Conservation (phyloP, 2,888 invertebrate genomes). For the Chloroclysta siterata region DNA sequence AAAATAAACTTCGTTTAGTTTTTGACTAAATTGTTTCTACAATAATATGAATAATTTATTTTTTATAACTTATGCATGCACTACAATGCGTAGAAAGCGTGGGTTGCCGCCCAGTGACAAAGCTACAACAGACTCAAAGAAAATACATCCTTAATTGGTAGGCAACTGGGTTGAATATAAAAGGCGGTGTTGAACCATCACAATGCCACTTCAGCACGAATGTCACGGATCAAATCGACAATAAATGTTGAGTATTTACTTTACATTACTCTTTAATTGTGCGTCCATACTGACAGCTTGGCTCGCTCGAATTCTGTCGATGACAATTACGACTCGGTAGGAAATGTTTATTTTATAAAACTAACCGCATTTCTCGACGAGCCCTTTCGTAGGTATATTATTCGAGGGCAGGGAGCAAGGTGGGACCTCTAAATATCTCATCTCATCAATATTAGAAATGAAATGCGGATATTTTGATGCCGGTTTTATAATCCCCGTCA, state of each 20-base stretch:
- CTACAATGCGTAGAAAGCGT: slow-evolving; percentile 62
- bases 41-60: background rate
- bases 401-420: slow-evolving; percentile 3
- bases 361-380: slow-evolving; percentile 44
- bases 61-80: slow-evolving; percentile 42
- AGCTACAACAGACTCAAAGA: slow-evolving; percentile 45
- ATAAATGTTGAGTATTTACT: slow-evolving; percentile 79
- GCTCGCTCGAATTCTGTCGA: slow-evolving; percentile 65
- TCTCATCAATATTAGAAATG: background rate
- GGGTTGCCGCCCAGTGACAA: slow-evolving; percentile 63
- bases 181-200: slow-evolving; percentile 31
- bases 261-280: slow-evolving; percentile 80
- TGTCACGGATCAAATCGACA: slow-evolving; percentile 77
- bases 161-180: slow-evolving; percentile 9
- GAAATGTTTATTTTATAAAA: slow-evolving; percentile 63
- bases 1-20: too few species aligned
- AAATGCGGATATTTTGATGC: too few species aligned
- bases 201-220: slow-evolving; percentile 57
- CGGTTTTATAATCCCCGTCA: too few species aligned
- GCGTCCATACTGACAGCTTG: slow-evolving; percentile 60
- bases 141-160: slow-evolving; percentile 43
- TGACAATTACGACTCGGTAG: slow-evolving; percentile 71
- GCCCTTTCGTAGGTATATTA: slow-evolving; percentile 3
- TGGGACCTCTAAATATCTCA: background rate
- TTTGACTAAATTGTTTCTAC: too few species aligned